phyloP scores from a whole-genome alignment of 2,888 invertebrate species.

The Rhaphigaster nebulosa region DNA sequence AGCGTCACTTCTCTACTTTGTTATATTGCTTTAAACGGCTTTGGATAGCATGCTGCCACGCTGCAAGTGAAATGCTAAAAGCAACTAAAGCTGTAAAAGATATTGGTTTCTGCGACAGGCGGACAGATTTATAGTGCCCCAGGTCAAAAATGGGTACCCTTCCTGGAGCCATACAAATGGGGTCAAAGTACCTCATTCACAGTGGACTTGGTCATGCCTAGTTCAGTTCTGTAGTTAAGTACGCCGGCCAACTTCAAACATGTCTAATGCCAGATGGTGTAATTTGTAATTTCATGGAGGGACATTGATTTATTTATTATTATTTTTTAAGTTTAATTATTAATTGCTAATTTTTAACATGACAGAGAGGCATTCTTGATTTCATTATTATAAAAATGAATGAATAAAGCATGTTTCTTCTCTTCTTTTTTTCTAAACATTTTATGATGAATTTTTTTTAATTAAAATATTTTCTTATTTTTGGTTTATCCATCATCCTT shows the following conservation, averaged over 20 bases:
- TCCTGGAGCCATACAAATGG: constrained; percentile 4
- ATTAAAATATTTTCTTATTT: too few relatives aligned
- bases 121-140: constrained; percentile 1
- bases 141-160: constrained; percentile 39
- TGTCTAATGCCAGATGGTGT: neutral
- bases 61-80: constrained; percentile 19
- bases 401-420: too few relatives aligned
- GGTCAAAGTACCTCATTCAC: constrained; percentile 20
- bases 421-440: too few relatives aligned
- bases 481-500: too few relatives aligned
- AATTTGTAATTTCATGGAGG: neutral
- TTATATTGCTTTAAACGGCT: neutral
- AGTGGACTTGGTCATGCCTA: neutral
- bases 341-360: too few relatives aligned
- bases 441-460: too few relatives aligned
- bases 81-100: constrained; percentile 6
- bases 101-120: constrained; percentile 25
- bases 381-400: too few relatives aligned
- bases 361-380: too few relatives aligned
- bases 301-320: neutral
- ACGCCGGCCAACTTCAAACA: neutral
- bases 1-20: neutral
- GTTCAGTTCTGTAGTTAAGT: neutral
- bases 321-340: too few relatives aligned
- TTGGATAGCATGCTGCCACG: neutral